Base-by-base conservation (phyloP, 2,113 vertebrate species). In the Hemiscyllium ocellatum region DNA sequence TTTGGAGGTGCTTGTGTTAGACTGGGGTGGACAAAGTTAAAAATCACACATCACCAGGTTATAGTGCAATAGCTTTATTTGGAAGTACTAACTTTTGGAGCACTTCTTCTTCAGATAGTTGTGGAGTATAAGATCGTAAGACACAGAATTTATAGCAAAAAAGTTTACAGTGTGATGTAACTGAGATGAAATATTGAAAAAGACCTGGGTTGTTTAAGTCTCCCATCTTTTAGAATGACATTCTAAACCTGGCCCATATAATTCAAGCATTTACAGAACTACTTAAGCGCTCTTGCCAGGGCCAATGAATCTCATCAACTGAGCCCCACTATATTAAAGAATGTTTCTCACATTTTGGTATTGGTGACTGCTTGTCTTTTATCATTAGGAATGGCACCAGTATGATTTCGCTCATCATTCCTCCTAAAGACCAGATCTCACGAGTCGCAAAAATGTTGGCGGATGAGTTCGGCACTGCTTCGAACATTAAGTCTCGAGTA, bases 321-420 rank as follows among this genome's bases (percentile, higher is more conserved):
- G 72, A 33, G 29, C 72, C 26, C 72, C 33, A 12, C 10, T 78
- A 2, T n/a, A 1, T 80, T 37, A n/a, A 37, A 80, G 78, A 83
- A 37, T 42, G 78, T 83, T 83, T 80, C 78, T 83, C 3, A 17
- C 61, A 65, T 66, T 91, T 65, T 33, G n/a, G 33, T 91, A 20
- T 47, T 72, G 72, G 50, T 76, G 12, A 91, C 17, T 33, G n/a
- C 5, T 72, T 96, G n/a, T 89, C 96, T 95, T 68, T 96, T 61
- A 10, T 96, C 94, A 96, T 95, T 96, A 99, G 99, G 97, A 99
- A 99, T 98, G 99, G 99, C 97, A 99, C 99, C 98, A 99, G 99
- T 97, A 99, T 99, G 99, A 99, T 99, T 98, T 99, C 99, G 1
- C 97, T 99, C 97, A 99, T 99, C 98, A 99, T 99, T 98, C 99